Conservation (phyloP, 1,140 invertebrate genomes). For the Musca vetustissima region DNA sequence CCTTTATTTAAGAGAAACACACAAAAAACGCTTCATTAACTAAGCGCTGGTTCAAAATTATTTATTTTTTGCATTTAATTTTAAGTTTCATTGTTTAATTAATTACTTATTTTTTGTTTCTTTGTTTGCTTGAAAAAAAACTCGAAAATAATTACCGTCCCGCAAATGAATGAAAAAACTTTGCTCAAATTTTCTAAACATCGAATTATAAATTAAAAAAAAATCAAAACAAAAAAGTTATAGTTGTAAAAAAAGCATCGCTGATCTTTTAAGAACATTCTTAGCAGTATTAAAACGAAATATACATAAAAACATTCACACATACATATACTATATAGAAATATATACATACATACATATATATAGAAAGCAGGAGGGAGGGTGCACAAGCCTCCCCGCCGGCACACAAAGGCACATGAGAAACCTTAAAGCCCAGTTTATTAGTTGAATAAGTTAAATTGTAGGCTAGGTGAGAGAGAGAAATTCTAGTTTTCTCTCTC, state of each 20-base stretch:
- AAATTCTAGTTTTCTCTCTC: too few species aligned
- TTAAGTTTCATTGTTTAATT: too few species aligned
- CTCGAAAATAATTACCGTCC: too few species aligned
- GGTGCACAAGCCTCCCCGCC: too few species aligned
- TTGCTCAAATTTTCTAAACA: slow-evolving; percentile 3
- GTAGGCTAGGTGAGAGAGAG: too few species aligned
- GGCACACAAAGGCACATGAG: background rate
- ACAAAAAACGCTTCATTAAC: background rate
- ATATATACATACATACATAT: too few species aligned
- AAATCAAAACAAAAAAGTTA: background rate
- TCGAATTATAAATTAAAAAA: background rate
- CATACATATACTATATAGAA: too few species aligned
- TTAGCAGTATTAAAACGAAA: slow-evolving; percentile 14
- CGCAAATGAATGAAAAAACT: background rate
- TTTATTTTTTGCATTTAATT: slow-evolving; percentile 4
- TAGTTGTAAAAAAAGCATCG: too few species aligned
- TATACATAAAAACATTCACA: too few species aligned
- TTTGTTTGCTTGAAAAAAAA: too few species aligned
- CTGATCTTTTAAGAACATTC: background rate
- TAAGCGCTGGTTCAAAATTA: slow-evolving; percentile 8
- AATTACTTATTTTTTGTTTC: too few species aligned
- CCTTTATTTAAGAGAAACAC: slow-evolving; percentile 1
- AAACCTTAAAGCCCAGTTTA: slow-evolving; percentile 23
- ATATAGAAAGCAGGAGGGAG: too few species aligned
- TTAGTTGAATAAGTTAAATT: slow-evolving; percentile 1